Evolutionary conservation across 2,888 invertebrate species (phyloP).

Genomic region (Parnassius glacialis): DNA sequence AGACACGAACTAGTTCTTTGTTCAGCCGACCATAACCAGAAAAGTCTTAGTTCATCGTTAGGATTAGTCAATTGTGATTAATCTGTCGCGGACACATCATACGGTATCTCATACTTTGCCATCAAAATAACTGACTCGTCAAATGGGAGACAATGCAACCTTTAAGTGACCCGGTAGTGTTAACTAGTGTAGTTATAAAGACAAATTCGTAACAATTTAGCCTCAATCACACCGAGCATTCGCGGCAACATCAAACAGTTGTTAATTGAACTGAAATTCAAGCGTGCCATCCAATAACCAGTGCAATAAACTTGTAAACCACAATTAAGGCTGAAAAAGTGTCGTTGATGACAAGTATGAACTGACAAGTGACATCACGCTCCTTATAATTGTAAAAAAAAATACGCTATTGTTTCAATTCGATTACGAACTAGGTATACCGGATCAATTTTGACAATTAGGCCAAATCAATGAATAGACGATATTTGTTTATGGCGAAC

Average conservation of each 20-base stretch:
- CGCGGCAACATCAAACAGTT: slow-evolving; percentile 20
- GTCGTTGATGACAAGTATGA: slow-evolving; percentile 1
- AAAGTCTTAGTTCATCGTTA: slow-evolving; percentile 16
- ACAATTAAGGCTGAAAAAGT: slow-evolving; percentile 13
- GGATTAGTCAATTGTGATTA: slow-evolving; percentile 26
- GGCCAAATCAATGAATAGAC: slow-evolving; percentile 8
- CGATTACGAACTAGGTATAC: slow-evolving; percentile 10
- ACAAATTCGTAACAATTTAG: slow-evolving; percentile 25
- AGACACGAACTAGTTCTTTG: neutral
- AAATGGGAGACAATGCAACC: slow-evolving; percentile 18
- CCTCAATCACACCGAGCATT: slow-evolving; percentile 9
- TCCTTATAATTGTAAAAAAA: neutral
- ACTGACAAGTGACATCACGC: neutral
- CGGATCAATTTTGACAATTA: slow-evolving; percentile 19
- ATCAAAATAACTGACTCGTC: slow-evolving; percentile 8
- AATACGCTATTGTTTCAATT: neutral
- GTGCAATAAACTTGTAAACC: slow-evolving; percentile 16
- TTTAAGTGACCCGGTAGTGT: slow-evolving; percentile 18
- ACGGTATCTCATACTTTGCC: slow-evolving; percentile 2
- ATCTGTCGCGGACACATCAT: slow-evolving; percentile 8
- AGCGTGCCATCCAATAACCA: slow-evolving; percentile 20
- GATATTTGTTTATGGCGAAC: slow-evolving; percentile 11
- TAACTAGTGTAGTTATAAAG: slow-evolving; percentile 7
- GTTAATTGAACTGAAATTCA: slow-evolving; percentile 22
- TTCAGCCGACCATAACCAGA: slow-evolving; percentile 1